These are phyloP conservation scores for Drosophila robusta DNA, from an alignment of 2,888 invertebrate genomes.

Conservation along the genomic window DNA sequence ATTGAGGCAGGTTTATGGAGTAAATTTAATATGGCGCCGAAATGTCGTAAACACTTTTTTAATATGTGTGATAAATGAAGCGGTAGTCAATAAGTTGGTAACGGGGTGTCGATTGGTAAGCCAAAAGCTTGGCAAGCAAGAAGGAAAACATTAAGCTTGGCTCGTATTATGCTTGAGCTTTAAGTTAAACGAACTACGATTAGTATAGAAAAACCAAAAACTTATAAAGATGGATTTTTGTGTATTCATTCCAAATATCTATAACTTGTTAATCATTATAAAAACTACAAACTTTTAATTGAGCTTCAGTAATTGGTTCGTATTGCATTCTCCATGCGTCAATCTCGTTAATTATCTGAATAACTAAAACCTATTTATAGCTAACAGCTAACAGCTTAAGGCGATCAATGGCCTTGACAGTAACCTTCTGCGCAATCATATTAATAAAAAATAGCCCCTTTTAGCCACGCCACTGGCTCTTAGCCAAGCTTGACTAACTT, in stretches of 20 bases:
- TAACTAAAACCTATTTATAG: slow-evolving; percentile 8
- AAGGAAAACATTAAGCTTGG: background rate
- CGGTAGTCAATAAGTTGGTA: background rate
- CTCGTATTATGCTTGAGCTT: background rate
- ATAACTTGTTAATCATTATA: background rate
- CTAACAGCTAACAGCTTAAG: background rate
- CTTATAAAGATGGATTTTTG: no score
- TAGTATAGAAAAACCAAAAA: no score
- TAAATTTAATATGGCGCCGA: background rate
- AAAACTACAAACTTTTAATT: background rate
- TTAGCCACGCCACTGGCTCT: slow-evolving; percentile 36
- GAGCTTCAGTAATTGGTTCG: slow-evolving; percentile 8
- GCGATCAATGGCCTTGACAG: slow-evolving; percentile 23
- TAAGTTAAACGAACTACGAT: no score
- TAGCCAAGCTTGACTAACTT: slow-evolving; percentile 24
- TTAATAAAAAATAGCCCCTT: slow-evolving; percentile 11
- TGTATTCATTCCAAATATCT: background rate
- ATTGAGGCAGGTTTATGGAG: background rate
- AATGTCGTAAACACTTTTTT: slow-evolving; percentile 4
- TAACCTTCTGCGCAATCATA: slow-evolving; percentile 14
- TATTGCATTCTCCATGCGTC: slow-evolving; percentile 1
- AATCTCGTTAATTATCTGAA: background rate
- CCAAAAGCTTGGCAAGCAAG: background rate
- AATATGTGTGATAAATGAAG: slow-evolving; percentile 4
- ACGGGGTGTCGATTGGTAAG: no score